Conservation (phyloP, 64 coral and sea anemone genomes). For the Porites lutea region DNA sequence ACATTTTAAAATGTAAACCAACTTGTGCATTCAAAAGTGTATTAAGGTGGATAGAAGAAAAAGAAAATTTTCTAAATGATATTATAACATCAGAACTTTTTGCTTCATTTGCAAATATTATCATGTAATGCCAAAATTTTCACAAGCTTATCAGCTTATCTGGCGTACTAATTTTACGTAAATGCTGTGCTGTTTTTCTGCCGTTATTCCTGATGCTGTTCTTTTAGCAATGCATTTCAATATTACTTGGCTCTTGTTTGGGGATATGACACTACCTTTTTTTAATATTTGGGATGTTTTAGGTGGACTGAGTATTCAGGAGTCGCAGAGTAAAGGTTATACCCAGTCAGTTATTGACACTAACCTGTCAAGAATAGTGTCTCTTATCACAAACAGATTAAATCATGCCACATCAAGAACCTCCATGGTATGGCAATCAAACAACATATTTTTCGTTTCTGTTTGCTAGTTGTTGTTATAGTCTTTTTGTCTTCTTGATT, state of each 20-base stretch:
- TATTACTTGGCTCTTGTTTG: neutral
- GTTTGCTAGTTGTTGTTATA: neutral
- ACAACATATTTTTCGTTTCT: neutral
- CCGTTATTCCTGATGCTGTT: too few relatives aligned
- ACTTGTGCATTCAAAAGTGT: too few relatives aligned
- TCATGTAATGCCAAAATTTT: too few relatives aligned
- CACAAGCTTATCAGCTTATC: too few relatives aligned
- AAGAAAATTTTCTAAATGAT: too few relatives aligned
- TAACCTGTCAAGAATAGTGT: conserved; percentile 59
- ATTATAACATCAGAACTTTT: too few relatives aligned
- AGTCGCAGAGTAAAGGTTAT: neutral
- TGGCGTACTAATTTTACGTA: too few relatives aligned
- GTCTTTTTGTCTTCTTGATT: neutral
- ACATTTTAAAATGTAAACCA: too few relatives aligned
- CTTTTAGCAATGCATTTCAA: neutral
- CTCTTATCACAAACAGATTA: conserved; percentile 33
- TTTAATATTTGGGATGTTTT: neutral
- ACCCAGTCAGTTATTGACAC: conserved; percentile 3
- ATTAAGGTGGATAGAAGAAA: too few relatives aligned
- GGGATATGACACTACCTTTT: too few relatives aligned
- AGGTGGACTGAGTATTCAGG: conserved; percentile 14
- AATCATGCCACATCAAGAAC: conserved; percentile 68
- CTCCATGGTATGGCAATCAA: neutral
- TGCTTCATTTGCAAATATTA: too few relatives aligned
- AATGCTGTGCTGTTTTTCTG: too few relatives aligned